Evolutionary conservation across 2,113 vertebrate species (phyloP).

Genomic region (Proterorhinus semilunaris): DNA sequence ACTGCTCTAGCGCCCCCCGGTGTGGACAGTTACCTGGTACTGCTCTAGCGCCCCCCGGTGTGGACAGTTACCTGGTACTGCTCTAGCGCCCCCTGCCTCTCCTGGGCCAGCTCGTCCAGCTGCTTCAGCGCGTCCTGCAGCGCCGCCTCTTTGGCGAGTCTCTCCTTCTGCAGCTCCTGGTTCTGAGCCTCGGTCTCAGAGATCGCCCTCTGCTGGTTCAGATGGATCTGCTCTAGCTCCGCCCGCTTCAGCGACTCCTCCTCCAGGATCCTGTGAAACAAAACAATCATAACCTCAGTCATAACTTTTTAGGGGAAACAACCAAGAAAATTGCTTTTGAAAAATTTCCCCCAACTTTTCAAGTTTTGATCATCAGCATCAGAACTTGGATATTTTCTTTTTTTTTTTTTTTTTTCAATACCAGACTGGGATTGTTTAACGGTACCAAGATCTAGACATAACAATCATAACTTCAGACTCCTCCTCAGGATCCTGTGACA

Average conservation of each 20-base stretch:
- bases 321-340: no score
- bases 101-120: constrained; percentile 84
- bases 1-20: neutral
- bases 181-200: constrained; percentile 91
- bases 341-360: no score
- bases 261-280: constrained; percentile 85
- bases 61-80: constrained; percentile 85
- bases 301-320: no score
- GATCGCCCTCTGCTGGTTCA: constrained; percentile 88
- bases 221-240: constrained; percentile 89
- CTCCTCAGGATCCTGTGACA: no score
- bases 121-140: constrained; percentile 90
- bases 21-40: neutral
- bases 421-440: no score
- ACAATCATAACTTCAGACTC: no score
- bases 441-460: no score
- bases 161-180: constrained; percentile 87
- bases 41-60: neutral
- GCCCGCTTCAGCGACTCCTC: constrained; percentile 88
- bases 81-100: constrained; percentile 86
- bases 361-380: no score
- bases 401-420: no score
- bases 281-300: no score
- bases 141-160: constrained; percentile 83
- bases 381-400: no score